Conservation (phyloP, 2,113 vertebrate species). For the Excalfactoria chinensis region DNA sequence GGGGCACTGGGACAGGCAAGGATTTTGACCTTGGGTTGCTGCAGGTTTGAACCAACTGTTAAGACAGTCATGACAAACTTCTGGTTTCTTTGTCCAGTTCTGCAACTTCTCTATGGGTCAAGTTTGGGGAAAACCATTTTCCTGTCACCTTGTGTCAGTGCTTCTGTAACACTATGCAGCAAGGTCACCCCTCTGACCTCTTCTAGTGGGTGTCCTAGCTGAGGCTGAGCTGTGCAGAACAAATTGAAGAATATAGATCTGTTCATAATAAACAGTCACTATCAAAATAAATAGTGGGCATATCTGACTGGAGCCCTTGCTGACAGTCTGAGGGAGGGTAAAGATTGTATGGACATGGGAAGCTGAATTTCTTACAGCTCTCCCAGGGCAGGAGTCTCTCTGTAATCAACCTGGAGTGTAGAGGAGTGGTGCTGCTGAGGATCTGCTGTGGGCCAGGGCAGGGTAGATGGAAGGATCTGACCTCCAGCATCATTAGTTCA, state of each 20-base stretch:
- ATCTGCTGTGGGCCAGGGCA: background rate
- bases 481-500: background rate
- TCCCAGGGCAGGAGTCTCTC: background rate
- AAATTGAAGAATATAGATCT: background rate
- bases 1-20: background rate
- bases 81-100: background rate
- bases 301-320: background rate
- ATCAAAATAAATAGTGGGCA: background rate
- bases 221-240: background rate
- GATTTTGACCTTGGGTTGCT: background rate
- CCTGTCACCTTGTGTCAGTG: fast-evolving
- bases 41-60: background rate
- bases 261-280: background rate
- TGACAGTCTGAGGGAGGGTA: background rate
- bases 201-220: background rate
- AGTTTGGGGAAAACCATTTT: background rate
- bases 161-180: background rate
- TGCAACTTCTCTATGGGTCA: background rate
- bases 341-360: background rate
- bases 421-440: background rate
- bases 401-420: background rate
- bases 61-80: background rate
- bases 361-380: background rate
- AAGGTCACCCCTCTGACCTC: background rate
- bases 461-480: background rate